These are phyloP conservation scores for Gastrophysa polygoni DNA, from an alignment of 2,888 invertebrate species.

Conservation along the genomic window DNA sequence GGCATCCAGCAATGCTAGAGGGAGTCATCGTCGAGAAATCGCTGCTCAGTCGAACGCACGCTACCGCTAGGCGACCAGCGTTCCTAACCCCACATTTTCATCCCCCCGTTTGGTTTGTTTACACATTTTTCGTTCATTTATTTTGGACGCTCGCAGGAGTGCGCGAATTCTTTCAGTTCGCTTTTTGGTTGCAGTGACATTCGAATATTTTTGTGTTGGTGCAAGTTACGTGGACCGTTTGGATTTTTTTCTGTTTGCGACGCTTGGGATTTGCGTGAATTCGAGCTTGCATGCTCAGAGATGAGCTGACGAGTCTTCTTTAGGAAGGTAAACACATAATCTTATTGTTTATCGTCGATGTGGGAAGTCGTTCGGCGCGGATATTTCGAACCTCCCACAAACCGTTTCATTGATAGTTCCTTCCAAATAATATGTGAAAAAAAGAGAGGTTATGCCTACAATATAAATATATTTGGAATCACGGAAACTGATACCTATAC, in stretches of 20 bases:
- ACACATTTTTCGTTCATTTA: constrained; percentile 5
- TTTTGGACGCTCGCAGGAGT: constrained; percentile 8
- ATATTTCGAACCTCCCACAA: too few relatives aligned
- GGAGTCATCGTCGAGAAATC: constrained; percentile 30
- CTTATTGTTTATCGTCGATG: not conserved
- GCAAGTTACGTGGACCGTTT: not conserved
- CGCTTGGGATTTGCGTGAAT: constrained; percentile 6
- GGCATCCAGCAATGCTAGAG: constrained; percentile 28
- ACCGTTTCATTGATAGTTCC: too few relatives aligned
- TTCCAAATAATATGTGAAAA: too few relatives aligned
- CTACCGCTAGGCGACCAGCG: constrained; percentile 26
- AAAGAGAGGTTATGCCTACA: too few relatives aligned
- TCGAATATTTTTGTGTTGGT: constrained; percentile 10
- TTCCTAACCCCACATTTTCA: constrained; percentile 25
- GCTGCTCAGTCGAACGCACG: constrained; percentile 35
- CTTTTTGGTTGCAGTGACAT: constrained; percentile 6
- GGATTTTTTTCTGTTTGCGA: not conserved
- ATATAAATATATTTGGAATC: too few relatives aligned
- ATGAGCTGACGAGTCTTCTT: not conserved
- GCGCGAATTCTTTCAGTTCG: constrained; percentile 13
- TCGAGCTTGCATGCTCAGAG: not conserved
- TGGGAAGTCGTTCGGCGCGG: too few relatives aligned
- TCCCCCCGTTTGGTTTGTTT: constrained; percentile 32
- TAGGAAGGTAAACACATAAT: constrained; percentile 9
- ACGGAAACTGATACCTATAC: too few relatives aligned